Evolutionary conservation across 2,888 invertebrate genomes (phyloP).

Genomic region (Lymantria dispar): DNA sequence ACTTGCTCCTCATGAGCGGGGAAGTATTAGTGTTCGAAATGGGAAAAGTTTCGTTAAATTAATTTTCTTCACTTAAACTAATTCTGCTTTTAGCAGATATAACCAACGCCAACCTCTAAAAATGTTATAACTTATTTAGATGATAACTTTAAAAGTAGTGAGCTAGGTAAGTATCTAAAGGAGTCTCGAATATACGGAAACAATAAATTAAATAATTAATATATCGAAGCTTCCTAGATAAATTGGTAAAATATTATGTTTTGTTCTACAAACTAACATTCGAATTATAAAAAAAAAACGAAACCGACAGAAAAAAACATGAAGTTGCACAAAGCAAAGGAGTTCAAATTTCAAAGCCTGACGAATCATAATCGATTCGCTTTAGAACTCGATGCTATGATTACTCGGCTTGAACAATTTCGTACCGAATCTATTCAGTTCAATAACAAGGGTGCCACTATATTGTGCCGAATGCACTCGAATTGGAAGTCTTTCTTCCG

Average conservation of each 20-base stretch:
- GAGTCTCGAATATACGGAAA: no score
- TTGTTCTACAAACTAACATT: conserved; percentile 18
- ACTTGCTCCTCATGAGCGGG: no score
- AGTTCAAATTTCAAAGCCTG: conserved; percentile 59
- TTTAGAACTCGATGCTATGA: conserved; percentile 44
- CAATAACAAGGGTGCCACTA: conserved; percentile 48
- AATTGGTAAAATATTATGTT: background rate
- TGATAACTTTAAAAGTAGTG: no score
- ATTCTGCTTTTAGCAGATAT: no score
- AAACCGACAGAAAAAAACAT: conserved; percentile 30
- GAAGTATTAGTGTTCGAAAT: no score
- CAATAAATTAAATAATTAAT: no score
- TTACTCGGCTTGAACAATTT: conserved; percentile 34
- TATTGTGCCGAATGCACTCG: conserved; percentile 41
- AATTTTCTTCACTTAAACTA: no score
- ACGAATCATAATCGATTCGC: conserved; percentile 58
- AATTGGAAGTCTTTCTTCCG: conserved; percentile 40
- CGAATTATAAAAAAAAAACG: conserved; percentile 21
- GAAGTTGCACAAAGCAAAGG: conserved; percentile 40
- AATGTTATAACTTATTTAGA: no score
- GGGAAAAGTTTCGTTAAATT: no score
- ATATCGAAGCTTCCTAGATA: no score
- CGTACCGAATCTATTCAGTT: conserved; percentile 38
- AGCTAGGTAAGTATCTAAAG: no score
- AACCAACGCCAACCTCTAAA: no score